phyloP scores from a whole-genome alignment of 1,140 invertebrate genomes.

The Conus betulinus region DNA sequence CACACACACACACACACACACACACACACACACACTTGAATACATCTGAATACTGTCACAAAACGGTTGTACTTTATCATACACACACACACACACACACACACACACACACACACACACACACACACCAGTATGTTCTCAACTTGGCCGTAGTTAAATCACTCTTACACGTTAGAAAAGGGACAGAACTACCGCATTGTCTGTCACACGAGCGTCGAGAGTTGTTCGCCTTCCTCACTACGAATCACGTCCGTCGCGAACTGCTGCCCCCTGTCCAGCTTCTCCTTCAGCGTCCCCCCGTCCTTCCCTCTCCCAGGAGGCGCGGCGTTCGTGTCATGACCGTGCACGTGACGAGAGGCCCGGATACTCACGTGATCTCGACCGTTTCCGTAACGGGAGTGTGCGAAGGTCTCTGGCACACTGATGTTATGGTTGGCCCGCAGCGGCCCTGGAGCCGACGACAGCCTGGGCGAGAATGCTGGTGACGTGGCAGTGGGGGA shows the following conservation, averaged over 20 bases:
- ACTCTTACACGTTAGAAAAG: background rate
- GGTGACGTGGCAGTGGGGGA: background rate
- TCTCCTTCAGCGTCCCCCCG: background rate
- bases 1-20: background rate
- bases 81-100: too few species aligned
- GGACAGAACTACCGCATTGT: too few species aligned
- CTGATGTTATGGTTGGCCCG: constrained; percentile 13
- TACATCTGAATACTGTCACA: background rate
- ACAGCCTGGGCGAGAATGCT: background rate
- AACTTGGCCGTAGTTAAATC: too few species aligned
- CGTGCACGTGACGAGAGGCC: background rate
- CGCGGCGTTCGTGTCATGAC: background rate
- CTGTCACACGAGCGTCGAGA: constrained; percentile 28
- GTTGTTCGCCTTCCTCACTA: constrained; percentile 17
- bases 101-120: background rate
- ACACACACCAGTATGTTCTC: too few species aligned
- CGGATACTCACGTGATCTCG: background rate
- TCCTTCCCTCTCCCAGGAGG: background rate
- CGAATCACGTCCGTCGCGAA: constrained; percentile 23
- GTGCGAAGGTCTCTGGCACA: background rate
- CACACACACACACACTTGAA: background rate
- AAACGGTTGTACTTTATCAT: too few species aligned
- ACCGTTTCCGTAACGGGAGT: background rate
- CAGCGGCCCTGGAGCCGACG: background rate
- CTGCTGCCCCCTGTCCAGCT: constrained; percentile 17